phyloP scores from a whole-genome alignment of 1,140 invertebrate genomes.

The Scaptomyza pallida region DNA sequence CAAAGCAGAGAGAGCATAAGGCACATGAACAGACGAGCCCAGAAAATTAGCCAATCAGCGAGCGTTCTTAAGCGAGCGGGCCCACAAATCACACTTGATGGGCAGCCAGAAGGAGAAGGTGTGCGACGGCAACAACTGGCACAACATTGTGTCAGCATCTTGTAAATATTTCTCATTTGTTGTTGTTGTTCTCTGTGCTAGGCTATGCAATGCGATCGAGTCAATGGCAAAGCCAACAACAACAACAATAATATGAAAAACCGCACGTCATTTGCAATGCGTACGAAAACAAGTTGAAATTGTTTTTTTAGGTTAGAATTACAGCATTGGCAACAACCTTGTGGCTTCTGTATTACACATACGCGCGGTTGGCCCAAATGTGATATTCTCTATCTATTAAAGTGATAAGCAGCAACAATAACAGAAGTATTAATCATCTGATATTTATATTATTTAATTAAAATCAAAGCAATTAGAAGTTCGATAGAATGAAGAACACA shows the following conservation, averaged over 20 bases:
- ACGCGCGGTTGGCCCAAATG: background rate
- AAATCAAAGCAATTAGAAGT: too few species aligned
- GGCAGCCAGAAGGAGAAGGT: background rate
- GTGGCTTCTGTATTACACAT: constrained; percentile 2
- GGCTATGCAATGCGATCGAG: constrained; percentile 6
- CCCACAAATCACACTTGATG: constrained; percentile 3
- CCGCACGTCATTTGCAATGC: constrained; percentile 26
- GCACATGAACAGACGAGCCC: constrained; percentile 64
- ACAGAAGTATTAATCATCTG: too few species aligned
- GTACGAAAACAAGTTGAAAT: constrained; percentile 38
- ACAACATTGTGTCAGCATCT: constrained; percentile 22
- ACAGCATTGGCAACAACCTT: constrained; percentile 36
- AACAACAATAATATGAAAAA: constrained; percentile 9
- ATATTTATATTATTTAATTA: too few species aligned
- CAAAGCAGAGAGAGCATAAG: constrained; percentile 23
- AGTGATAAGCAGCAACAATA: too few species aligned
- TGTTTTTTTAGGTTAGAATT: constrained; percentile 25
- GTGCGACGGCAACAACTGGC: background rate
- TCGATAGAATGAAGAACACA: too few species aligned
- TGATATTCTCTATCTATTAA: background rate
- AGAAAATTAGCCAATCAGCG: constrained; percentile 70
- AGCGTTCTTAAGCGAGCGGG: constrained; percentile 38
- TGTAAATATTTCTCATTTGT: constrained; percentile 16
- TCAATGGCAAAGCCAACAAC: constrained; percentile 29
- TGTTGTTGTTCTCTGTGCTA: background rate